Evolutionary conservation across 2,113 vertebrate species (phyloP).

Genomic region (Anoura caudifer): DNA sequence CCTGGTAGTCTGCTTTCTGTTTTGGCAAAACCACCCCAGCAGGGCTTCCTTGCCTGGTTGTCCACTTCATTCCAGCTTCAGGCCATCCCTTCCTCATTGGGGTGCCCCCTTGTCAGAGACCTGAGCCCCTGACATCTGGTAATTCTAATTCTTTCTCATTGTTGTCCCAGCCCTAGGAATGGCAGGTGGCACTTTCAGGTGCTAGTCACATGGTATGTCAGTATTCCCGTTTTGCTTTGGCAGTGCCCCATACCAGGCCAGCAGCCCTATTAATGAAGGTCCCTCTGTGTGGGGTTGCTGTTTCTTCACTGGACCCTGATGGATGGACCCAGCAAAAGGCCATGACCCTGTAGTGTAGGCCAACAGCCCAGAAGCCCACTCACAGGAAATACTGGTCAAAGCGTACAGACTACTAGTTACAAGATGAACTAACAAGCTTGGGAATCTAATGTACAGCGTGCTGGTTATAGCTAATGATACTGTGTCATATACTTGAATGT

Average conservation of each 20-base stretch:
- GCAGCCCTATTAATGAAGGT: too few relatives aligned
- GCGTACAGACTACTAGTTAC: too few relatives aligned
- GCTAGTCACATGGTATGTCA: neutral
- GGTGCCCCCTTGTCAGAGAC: too few relatives aligned
- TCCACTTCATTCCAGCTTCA: too few relatives aligned
- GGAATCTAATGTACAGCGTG: neutral
- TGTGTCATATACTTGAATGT: neutral
- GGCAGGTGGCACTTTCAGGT: too few relatives aligned
- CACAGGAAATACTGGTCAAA: neutral
- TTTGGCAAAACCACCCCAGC: neutral
- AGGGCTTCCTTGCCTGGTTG: neutral
- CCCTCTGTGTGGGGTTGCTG: neutral
- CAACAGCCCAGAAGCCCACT: neutral
- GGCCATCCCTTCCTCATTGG: neutral
- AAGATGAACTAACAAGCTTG: neutral
- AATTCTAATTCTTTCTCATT: neutral
- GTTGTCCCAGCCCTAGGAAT: neutral
- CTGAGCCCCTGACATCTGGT: neutral
- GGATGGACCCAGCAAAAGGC: neutral
- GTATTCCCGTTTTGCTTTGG: neutral
- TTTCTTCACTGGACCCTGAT: neutral
- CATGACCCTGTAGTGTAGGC: neutral
- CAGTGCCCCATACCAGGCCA: fast-evolving
- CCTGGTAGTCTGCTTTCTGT: neutral
- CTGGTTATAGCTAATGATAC: neutral